A percentile compares a stretch with the other conserved stretches of the same genome.
These are phyloP conservation scores for Sebastes flavidus DNA, from an alignment of 2,797 vertebrate species.

Conservation along the genomic window DNA sequence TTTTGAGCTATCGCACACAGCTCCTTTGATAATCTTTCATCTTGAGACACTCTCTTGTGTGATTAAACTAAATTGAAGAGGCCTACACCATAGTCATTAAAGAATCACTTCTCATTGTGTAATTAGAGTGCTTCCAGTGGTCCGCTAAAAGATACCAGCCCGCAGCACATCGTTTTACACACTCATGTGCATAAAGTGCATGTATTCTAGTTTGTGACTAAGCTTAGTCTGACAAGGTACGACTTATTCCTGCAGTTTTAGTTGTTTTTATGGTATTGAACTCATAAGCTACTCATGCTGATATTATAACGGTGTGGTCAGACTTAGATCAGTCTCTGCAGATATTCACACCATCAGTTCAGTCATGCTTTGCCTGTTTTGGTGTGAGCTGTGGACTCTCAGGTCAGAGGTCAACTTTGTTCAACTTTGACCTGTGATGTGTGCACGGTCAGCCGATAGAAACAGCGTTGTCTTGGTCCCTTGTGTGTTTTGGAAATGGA, in stretches of 20 bases:
- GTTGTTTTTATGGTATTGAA: background rate
- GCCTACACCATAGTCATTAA: slow-evolving; percentile 75
- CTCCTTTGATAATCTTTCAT: slow-evolving; percentile 80
- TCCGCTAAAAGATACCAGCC: slow-evolving; percentile 49
- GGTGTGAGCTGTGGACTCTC: background rate
- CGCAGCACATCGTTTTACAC: background rate
- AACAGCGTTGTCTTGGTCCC: background rate
- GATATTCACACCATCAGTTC: background rate
- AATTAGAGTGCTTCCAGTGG: slow-evolving; percentile 68
- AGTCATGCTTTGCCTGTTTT: background rate
- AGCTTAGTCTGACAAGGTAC: background rate
- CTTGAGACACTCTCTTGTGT: slow-evolving; percentile 72
- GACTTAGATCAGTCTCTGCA: background rate
- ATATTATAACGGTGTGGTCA: rapidly evolving
- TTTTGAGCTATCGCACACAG: slow-evolving; percentile 65
- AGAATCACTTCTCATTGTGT: slow-evolving; percentile 76
- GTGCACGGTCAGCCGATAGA: background rate
- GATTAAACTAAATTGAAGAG: slow-evolving; percentile 82
- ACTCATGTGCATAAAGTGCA: background rate
- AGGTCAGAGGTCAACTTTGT: slow-evolving; percentile 10
- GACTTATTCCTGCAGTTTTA: background rate
- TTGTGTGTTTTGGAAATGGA: background rate
- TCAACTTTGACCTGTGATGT: slow-evolving; percentile 12
- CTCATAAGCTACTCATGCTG: background rate
- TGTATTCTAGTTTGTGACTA: background rate